A percentile compares a stretch with the other conserved stretches of the same genome.
Evolutionary conservation across 1,140 invertebrate genomes (phyloP).

Genomic region (Nasonia giraulti): DNA sequence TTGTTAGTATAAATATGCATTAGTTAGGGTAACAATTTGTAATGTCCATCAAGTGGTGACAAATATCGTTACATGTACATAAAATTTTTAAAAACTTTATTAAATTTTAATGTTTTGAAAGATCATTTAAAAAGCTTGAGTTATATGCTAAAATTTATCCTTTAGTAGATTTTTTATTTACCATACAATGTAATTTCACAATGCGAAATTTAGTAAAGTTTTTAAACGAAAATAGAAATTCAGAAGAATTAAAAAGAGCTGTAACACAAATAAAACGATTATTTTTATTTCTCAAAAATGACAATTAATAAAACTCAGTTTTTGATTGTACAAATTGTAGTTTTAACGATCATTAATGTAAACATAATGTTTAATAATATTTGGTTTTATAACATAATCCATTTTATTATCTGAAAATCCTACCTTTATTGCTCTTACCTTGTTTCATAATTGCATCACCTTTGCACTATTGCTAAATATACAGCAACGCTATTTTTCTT

Average conservation of each 20-base stretch:
- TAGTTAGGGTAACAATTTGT: constrained; percentile 55
- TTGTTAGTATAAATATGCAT: constrained; percentile 54
- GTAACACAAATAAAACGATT: constrained; percentile 53
- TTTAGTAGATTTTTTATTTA: constrained; percentile 45
- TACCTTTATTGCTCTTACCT: constrained; percentile 26
- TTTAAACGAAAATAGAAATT: constrained; percentile 51
- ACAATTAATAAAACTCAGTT: constrained; percentile 54
- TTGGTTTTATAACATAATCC: constrained; percentile 37
- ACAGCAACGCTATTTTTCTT: not conserved
- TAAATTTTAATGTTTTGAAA: constrained; percentile 52
- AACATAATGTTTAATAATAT: constrained; percentile 38
- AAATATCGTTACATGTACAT: constrained; percentile 54
- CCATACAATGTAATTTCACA: constrained; percentile 40
- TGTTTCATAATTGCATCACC: not conserved
- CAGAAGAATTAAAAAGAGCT: constrained; percentile 50
- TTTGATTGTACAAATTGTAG: constrained; percentile 52
- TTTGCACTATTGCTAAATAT: not conserved
- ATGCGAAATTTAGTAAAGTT: constrained; percentile 52
- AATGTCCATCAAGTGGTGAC: constrained; percentile 53
- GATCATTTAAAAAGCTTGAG: constrained; percentile 35
- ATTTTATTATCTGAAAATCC: constrained; percentile 40
- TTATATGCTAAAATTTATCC: constrained; percentile 44
- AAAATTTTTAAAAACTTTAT: constrained; percentile 54
- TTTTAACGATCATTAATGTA: constrained; percentile 44
- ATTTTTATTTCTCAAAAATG: constrained; percentile 53